A percentile compares a stretch with the other conserved stretches of the same genome.
Conservation (phyloP, 2,888 invertebrate species). For the Drosophila putrida region DNA sequence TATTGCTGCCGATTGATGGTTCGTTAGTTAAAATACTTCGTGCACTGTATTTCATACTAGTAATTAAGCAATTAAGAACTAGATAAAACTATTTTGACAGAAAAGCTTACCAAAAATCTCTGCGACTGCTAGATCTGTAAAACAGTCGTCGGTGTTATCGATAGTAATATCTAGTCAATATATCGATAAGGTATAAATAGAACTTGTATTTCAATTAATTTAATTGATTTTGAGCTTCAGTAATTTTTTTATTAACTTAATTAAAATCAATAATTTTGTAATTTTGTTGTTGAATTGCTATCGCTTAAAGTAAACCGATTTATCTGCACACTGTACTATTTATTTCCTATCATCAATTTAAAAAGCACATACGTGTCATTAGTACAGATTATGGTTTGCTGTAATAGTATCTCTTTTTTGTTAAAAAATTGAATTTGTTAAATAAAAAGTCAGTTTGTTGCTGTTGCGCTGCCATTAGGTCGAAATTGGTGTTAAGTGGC, state of each 20-base stretch:
- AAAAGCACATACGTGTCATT: too few species aligned
- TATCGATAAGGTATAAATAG: not conserved
- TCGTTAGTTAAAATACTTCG: not conserved
- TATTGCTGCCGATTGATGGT: not conserved
- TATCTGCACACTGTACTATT: too few species aligned
- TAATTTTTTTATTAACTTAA: not conserved
- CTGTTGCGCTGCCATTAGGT: not conserved
- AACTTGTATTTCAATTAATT: not conserved
- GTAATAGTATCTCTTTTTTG: too few species aligned
- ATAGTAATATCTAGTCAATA: constrained; percentile 1
- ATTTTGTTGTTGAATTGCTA: too few species aligned
- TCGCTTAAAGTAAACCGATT: too few species aligned
- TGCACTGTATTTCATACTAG: constrained; percentile 2
- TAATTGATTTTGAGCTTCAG: too few species aligned
- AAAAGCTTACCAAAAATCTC: constrained; percentile 72
- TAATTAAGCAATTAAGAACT: constrained; percentile 20
- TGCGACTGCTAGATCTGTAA: constrained; percentile 56
- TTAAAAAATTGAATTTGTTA: too few species aligned
- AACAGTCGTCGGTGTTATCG: constrained; percentile 42
- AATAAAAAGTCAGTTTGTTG: too few species aligned
- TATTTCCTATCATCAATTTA: too few species aligned
- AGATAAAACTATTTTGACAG: constrained; percentile 23
- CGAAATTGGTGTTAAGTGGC: not conserved
- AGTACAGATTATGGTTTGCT: too few species aligned
- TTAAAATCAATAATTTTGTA: too few species aligned